A percentile compares a stretch with the other conserved stretches of the same genome.
Evolutionary conservation across 1,140 invertebrate genomes (phyloP).

Genomic region (Drosophila kanapiae): DNA sequence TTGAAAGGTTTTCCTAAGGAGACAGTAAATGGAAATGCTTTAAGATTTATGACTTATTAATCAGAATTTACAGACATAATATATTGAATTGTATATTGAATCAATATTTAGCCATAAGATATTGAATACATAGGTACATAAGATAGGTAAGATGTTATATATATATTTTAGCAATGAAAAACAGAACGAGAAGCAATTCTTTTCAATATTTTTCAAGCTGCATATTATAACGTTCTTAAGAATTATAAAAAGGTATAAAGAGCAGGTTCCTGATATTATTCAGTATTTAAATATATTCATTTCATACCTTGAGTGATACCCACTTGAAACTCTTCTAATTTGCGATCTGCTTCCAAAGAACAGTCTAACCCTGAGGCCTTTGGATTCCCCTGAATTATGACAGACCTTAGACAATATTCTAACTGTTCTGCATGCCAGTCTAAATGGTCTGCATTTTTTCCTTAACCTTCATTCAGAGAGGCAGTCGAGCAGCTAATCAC

Average conservation of each 20-base stretch:
- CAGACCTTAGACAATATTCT: constrained; percentile 12
- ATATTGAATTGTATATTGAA: too few species aligned
- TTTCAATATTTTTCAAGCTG: neutral
- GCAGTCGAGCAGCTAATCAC: constrained; percentile 54
- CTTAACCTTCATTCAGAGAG: constrained; percentile 9
- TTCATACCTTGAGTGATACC: neutral
- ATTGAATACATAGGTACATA: too few species aligned
- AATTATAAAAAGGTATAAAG: too few species aligned
- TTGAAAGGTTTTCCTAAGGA: neutral
- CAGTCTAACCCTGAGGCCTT: neutral
- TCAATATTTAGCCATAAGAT: too few species aligned
- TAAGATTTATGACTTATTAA: too few species aligned
- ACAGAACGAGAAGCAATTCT: accelerated
- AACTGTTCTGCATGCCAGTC: constrained; percentile 45
- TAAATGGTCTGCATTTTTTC: constrained; percentile 40
- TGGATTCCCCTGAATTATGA: constrained; percentile 9
- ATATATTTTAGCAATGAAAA: neutral
- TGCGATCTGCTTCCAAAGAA: neutral
- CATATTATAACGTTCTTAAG: neutral
- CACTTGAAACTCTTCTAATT: neutral
- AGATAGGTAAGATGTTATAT: too few species aligned
- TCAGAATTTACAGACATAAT: too few species aligned
- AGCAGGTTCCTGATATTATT: neutral
- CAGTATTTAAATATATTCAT: neutral
- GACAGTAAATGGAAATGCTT: neutral